phyloP scores from a whole-genome alignment of 2,113 vertebrate genomes.

The Eulemur macaco region DNA sequence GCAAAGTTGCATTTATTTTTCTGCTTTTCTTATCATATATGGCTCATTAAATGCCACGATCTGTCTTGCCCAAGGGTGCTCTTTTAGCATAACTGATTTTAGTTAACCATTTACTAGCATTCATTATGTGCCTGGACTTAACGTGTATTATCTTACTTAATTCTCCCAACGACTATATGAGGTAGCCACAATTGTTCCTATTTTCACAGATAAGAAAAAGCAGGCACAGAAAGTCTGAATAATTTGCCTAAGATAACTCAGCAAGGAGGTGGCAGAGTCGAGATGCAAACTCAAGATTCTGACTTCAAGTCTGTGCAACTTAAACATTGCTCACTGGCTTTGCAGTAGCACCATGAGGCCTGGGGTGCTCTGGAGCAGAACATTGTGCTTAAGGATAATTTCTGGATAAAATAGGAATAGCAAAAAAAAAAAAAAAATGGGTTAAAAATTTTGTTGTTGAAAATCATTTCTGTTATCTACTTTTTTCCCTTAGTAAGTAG shows the following conservation, averaged over 20 bases:
- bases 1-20: background rate
- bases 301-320: background rate
- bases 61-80: background rate
- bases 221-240: background rate
- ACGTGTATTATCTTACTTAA: background rate
- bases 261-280: background rate
- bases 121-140: background rate
- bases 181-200: background rate
- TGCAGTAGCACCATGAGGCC: background rate
- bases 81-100: constrained; percentile 9
- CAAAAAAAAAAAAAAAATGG: background rate
- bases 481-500: background rate
- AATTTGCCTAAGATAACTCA: background rate
- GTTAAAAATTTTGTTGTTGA: background rate
- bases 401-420: background rate
- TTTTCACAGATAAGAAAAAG: background rate
- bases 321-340: background rate
- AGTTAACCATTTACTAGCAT: background rate
- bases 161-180: background rate
- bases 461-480: background rate
- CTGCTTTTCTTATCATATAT: background rate
- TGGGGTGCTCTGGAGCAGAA: background rate
- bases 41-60: background rate
- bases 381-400: background rate
- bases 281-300: background rate